These are phyloP conservation scores for Poeciliopsis turrubarensis DNA, from an alignment of 2,113 vertebrate genomes.

Conservation along the genomic window DNA sequence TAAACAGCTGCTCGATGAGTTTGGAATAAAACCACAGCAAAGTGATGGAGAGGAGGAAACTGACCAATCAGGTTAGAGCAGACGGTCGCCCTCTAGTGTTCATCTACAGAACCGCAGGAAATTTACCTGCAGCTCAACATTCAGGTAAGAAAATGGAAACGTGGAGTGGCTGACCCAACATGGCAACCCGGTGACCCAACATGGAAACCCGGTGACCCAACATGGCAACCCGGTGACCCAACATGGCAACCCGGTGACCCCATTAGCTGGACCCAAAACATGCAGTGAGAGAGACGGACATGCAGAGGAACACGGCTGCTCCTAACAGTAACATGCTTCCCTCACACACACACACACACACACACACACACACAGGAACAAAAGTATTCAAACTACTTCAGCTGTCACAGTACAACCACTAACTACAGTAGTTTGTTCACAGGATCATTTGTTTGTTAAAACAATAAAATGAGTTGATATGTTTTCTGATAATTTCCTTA, in stretches of 20 bases:
- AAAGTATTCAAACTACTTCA: not conserved
- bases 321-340: constrained; percentile 12
- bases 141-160: constrained; percentile 8
- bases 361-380: not conserved
- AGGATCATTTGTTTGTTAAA: too few relatives aligned
- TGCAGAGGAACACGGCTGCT: constrained; percentile 46
- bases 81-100: constrained; percentile 39
- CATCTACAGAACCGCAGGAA: constrained; percentile 12
- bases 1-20: not conserved
- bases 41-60: not conserved
- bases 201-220: too few relatives aligned
- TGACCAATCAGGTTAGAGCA: not conserved
- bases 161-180: not conserved
- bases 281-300: constrained; percentile 61
- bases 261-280: constrained; percentile 30
- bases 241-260: too few relatives aligned
- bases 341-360: not conserved
- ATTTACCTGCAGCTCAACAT: constrained; percentile 10
- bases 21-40: not conserved
- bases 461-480: too few relatives aligned
- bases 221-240: not conserved
- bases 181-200: not conserved
- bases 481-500: too few relatives aligned
- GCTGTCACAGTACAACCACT: not conserved
- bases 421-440: too few relatives aligned